Evolutionary conservation across 2,113 vertebrate species (phyloP), one percentile per base, ranked within the genome.

Genomic region (Stegastes partitus): DNA sequence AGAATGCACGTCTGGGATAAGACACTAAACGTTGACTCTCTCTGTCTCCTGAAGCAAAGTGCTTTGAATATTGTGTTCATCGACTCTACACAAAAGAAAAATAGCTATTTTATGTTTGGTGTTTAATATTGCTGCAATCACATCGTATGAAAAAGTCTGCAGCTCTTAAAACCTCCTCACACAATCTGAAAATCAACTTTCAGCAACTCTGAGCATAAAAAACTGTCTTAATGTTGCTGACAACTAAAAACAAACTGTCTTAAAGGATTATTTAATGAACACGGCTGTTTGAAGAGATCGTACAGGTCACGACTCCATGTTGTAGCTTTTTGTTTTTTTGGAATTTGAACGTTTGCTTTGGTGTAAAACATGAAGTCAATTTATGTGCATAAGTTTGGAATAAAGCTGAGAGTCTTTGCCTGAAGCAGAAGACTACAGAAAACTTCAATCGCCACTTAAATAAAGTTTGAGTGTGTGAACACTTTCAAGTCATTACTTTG

Each of bases 401-500:
- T 54, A 49, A 73, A 86, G 62, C 31, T 25, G 22, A 42, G 25
- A 31, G 8, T 23, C n/a, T 49, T 56, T 56, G 26, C 59, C 51
- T 5, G 34, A 16, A 16, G 34, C 68, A 50, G 45, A 49, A 22
- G 53, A 50, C 2, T 10, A 28, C 59, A 25, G 50, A 58, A 65
- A 34, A 19, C 49, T 45, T 72, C 14, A 76, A 3, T 55, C 70
- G 11, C 10, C 42, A 44, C 62, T 47, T 42, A 11, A 54, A 68
- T 15, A 18, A 34, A 67, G 61, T 45, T 45, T 2, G 39, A 74
- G 68, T 22, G 58, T 31, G 53, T 44, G 18, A 62, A 68, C 10
- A 18, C 74, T 56, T 78, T 74, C 11, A 81, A 74, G 51, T 4
- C 28, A 3, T 25, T 51, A 6, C 65, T 70, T 57, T 78, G 50